A percentile compares a stretch with the other conserved stretches of the same genome.
Conservation (phyloP, 2,888 invertebrate species). For the Macrostomum cliftonense region DNA sequence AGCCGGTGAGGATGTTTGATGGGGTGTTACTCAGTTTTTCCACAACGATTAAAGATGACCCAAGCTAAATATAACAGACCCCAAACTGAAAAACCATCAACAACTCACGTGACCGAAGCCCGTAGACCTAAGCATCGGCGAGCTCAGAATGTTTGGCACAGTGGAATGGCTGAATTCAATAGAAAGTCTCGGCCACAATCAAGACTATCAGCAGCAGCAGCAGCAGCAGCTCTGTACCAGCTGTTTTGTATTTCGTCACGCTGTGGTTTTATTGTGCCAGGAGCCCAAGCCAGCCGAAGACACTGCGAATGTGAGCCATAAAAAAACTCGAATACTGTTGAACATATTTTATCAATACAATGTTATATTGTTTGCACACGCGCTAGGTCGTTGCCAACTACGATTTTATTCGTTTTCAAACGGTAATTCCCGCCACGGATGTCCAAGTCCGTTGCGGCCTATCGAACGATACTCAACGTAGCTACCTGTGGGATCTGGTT, state of each 20-base stretch:
- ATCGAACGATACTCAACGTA: conserved; percentile 54
- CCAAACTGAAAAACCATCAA: neutral
- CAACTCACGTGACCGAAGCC: conserved; percentile 16
- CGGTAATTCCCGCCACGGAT: conserved; percentile 77
- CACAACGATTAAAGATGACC: neutral
- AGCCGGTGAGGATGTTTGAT: too few relatives aligned
- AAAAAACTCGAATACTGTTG: too few relatives aligned
- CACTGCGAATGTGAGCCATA: too few relatives aligned
- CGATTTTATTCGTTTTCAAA: too few relatives aligned
- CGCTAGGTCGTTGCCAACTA: too few relatives aligned
- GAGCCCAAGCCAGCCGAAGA: conserved; percentile 40
- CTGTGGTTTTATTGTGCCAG: conserved; percentile 87
- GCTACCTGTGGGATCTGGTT: conserved; percentile 89
- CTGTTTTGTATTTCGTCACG: conserved; percentile 95
- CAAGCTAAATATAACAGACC: too few relatives aligned
- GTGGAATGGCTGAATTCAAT: conserved; percentile 95
- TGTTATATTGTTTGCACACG: too few relatives aligned
- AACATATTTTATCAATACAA: too few relatives aligned
- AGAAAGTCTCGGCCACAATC: conserved; percentile 90
- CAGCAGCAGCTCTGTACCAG: conserved; percentile 78
- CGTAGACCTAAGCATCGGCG: conserved; percentile 88
- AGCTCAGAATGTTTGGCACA: conserved; percentile 86
- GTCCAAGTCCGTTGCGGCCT: conserved; percentile 85
- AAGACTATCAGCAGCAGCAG: conserved; percentile 49
- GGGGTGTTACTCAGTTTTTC: too few relatives aligned